Base-by-base conservation (phyloP, 1,140 invertebrate genomes). In the Tetragnatha versicolor region DNA sequence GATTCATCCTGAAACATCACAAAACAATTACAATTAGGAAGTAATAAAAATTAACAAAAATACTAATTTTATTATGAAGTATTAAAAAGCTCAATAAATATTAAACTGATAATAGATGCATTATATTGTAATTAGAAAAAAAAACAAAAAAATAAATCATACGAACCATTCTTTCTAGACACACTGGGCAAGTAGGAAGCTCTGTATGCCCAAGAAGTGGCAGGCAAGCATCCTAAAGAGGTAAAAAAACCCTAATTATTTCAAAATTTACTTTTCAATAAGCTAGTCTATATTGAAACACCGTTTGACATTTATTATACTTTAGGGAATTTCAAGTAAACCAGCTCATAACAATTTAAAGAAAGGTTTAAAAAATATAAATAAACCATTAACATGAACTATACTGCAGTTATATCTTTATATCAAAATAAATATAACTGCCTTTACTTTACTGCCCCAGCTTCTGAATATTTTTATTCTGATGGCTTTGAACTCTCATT, bases 131-230 rank as follows among this genome's bases (percentile, higher is more conserved):
- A 47, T 47, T 17, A 12, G 12, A 17, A 47, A 17, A 17, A 3
- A 3, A 20, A 2, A 47, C 20, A 17, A 47, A 47, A 47, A 17
- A 47, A 17, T 1, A 47, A 2, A 3, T 47, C 12, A 66, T 27
- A 76, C 79, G 81, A 81, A 88, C 88, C 89, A 91, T 89, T 84
- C 96, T 90, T 86, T 99, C 98, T 84, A 97, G 85, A 85, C 97
- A 98, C 20, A 98, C 96, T 7, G 97, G 94, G 87, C 98, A 99
- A 3, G 93, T 97, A n/a, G 97, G 97, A 68, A 99, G 87, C 87
- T 99, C 98, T 0, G 95, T 97, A 82, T 96, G 92, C 1, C 92
- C 82, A 83, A 89, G 80, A 37, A 85, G 49, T 0, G 93, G 91
- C 22, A 87, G 79, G 29, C 89, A 86, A n/a, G 89, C 89, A 55